These are phyloP conservation scores for Thaleichthys pacificus DNA, from an alignment of 2,797 vertebrate genomes.

Conservation along the genomic window DNA sequence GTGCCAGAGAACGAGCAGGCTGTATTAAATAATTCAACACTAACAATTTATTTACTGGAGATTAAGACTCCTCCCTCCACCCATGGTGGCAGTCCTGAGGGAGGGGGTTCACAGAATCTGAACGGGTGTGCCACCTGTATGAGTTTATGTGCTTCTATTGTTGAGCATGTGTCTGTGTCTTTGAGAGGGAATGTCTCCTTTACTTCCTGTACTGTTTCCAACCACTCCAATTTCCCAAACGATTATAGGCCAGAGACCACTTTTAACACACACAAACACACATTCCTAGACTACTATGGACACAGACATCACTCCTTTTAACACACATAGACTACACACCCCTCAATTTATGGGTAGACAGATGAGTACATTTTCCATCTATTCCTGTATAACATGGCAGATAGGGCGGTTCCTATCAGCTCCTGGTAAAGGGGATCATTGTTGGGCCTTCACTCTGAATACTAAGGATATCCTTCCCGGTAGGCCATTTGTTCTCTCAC, in stretches of 20 bases:
- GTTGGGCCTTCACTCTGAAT: no score
- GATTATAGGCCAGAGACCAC: neutral
- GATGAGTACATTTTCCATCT: slow-evolving; percentile 4
- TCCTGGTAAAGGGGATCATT: neutral
- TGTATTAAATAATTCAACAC: slow-evolving; percentile 59
- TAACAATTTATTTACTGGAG: slow-evolving; percentile 56
- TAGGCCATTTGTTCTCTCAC: no score
- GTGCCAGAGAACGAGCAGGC: slow-evolving; percentile 20
- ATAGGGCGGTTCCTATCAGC: neutral
- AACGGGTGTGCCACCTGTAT: neutral
- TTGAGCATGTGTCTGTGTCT: no score
- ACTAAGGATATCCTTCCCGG: no score
- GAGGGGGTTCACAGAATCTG: slow-evolving; percentile 26
- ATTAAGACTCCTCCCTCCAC: slow-evolving; percentile 51
- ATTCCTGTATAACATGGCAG: neutral
- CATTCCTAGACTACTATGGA: neutral
- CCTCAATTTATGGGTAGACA: neutral
- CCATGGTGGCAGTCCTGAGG: slow-evolving; percentile 36
- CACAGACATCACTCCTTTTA: neutral
- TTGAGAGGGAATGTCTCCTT: no score
- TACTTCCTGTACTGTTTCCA: neutral
- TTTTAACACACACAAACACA: neutral
- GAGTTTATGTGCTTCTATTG: neutral
- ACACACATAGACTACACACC: neutral
- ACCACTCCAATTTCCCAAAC: neutral